Evolutionary conservation across 2,888 invertebrate species (phyloP), one percentile per base, ranked within the genome.

Genomic region (Lasioglossum lativentre): DNA sequence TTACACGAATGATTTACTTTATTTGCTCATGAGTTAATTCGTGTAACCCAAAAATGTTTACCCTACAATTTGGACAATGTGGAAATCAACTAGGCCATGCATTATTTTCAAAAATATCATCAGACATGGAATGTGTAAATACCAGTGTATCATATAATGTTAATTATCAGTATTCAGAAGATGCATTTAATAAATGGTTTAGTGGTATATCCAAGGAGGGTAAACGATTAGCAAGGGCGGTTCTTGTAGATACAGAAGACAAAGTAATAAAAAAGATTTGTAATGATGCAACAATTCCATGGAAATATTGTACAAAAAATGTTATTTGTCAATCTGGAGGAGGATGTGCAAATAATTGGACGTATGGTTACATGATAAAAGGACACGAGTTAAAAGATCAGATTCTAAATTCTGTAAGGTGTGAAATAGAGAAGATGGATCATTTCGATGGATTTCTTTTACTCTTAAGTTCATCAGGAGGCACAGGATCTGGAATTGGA

Each of bases 321-420:
- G 88, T 96, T 73, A 92, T 96, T 72, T 94, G 94, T 42, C 94
- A 95, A 83, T 90, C 94, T 23, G 94, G 92, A 75, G 95, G 94
- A 40, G 96, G 96, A 42, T 95, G 96, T 30, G 96, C 95, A 2
- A 96, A 96, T 89, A 96, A 96, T 92, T 96, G 96, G 96, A 96
- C 96, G 0, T 95, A 94, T 82, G 96, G 96, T 52, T 96, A 96
- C 88, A 90, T 90, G 4, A 90, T 91, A n/a, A 95, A 95, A 88
- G 95, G 96, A 63, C 91, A 93, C 52, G 90, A 95, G 68, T 82
- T 96, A 19, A 89, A 92, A 14, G 93, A 93, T 8, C 90, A 92
- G 3, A 92, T 95, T 45, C 79, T 95, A 72, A 95, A 96, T 68
- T 90, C 89, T 59, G 89, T 95, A 2, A 92, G 96, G 80, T 93